Base-by-base conservation (phyloP, 2,888 invertebrate species). In the Spodoptera picta region DNA sequence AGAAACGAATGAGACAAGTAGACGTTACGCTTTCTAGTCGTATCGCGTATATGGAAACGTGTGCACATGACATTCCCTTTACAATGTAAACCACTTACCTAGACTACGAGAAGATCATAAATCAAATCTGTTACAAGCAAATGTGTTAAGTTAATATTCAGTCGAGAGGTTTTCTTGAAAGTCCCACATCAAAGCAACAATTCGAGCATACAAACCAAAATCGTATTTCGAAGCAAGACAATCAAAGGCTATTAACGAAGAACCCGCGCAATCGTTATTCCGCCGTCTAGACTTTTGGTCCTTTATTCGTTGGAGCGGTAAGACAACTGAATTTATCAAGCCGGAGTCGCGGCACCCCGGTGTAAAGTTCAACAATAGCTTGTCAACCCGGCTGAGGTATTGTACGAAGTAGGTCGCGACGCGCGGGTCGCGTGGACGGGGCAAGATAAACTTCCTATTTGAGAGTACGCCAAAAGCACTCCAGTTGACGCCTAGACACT, bases 391-490 rank as follows among this genome's bases (percentile, higher is more conserved):
- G 77, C 72, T 65, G 66, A 65, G 79, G 81, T 74, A 83, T 83
- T 83, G 76, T 79, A 62, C 66, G 74, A 90, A 89, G 84, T 88
- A 88, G 89, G 85, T 74, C 72, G 79, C 87, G 79, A 60, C 73
- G 66, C 67, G 44, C 68, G 77, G 80, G 75, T 74, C 79, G 77
- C 65, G 73, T 73, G 75, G 73, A 74, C 75, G 58, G 63, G 70
- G 71, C 79, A 69, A 84, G 84, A 86, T 85, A 85, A 85, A 82
- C 80, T 80, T 52, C 78, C 77, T 67, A 65, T 79, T 76, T 71
- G 76, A 71, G 65, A 69, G 69, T 54, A 62, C 49, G 60, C 59
- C 67, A 58, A 61, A 65, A 70, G 60, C 75, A 73, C 80, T 81
- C 75, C 54, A 79, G 80, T 65, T 73, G 83, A 77, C 80, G 71